A percentile compares a stretch with the other conserved stretches of the same genome.
phyloP scores from a whole-genome alignment of 1,140 invertebrate genomes.

The Aricia agestis region DNA sequence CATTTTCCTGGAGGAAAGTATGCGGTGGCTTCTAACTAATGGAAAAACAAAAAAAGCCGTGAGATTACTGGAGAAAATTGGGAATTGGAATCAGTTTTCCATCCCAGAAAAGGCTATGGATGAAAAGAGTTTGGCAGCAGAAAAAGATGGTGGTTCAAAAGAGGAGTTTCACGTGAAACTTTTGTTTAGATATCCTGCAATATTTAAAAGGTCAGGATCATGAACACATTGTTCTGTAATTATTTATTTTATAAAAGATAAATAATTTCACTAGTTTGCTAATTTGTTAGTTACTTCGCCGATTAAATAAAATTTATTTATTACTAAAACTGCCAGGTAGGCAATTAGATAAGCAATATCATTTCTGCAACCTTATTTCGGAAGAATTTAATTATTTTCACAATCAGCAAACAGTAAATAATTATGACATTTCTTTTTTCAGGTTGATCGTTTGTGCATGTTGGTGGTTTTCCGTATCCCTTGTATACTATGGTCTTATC shows the following conservation, averaged over 20 bases:
- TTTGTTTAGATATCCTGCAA: not conserved
- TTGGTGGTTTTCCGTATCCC: constrained; percentile 29
- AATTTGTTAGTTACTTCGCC: not conserved
- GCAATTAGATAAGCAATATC: not conserved
- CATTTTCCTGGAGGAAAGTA: not conserved
- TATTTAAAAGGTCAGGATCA: not conserved
- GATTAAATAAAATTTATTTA: not conserved
- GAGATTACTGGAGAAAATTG: constrained; percentile 1
- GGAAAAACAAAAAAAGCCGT: not conserved
- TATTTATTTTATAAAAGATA: too few relatives aligned
- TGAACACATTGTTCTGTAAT: too few relatives aligned
- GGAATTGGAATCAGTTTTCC: not conserved
- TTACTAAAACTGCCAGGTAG: not conserved
- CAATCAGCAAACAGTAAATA: too few relatives aligned
- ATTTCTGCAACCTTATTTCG: not conserved
- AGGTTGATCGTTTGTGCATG: constrained; percentile 25
- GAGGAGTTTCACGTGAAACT: not conserved
- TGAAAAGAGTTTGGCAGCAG: not conserved
- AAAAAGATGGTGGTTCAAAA: not conserved
- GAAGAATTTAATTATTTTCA: not conserved
- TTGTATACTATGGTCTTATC: constrained; percentile 31
- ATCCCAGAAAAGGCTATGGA: not conserved
- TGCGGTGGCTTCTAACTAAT: not conserved
- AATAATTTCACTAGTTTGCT: not conserved
- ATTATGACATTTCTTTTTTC: not conserved